Conservation (phyloP, 2,888 invertebrate genomes). For the Chromoteleia sp. region DNA sequence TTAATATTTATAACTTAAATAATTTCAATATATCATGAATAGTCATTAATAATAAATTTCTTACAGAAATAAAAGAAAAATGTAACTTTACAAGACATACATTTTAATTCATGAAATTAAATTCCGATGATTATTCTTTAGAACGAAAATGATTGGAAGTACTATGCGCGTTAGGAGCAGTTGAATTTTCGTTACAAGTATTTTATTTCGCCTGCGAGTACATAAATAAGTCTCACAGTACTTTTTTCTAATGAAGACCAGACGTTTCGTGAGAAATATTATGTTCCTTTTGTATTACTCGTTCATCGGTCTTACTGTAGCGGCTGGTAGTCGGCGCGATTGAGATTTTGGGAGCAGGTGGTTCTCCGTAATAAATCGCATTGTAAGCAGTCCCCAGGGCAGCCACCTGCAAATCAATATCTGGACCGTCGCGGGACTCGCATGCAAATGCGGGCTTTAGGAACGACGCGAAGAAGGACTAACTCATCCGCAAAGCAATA, state of each 20-base stretch:
- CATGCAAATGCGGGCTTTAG: slow-evolving; percentile 77
- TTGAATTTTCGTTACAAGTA: slow-evolving; percentile 15
- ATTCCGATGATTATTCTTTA: too few relatives aligned
- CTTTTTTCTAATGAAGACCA: slow-evolving; percentile 58
- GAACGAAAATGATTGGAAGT: too few relatives aligned
- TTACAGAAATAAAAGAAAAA: too few relatives aligned
- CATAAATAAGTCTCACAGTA: slow-evolving; percentile 44
- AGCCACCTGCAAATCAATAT: slow-evolving; percentile 83
- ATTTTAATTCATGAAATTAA: too few relatives aligned
- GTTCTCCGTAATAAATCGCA: slow-evolving; percentile 82
- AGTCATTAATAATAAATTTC: too few relatives aligned
- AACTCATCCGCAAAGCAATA: slow-evolving; percentile 23
- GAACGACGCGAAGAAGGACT: slow-evolving; percentile 34
- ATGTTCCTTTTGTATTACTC: slow-evolving; percentile 48
- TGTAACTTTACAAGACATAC: too few relatives aligned
- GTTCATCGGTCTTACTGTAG: slow-evolving; percentile 72
- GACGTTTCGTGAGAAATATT: slow-evolving; percentile 61
- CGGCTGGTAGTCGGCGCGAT: slow-evolving; percentile 77
- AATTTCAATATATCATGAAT: too few relatives aligned
- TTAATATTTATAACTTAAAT: too few relatives aligned
- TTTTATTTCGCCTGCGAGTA: slow-evolving; percentile 19
- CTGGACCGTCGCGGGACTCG: slow-evolving; percentile 73
- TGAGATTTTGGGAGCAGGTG: slow-evolving; percentile 82
- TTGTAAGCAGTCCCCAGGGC: slow-evolving; percentile 81
- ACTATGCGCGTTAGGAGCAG: neutral